Evolutionary conservation across 2,888 invertebrate genomes (phyloP).

Genomic region (Drosophila nigricruria): DNA sequence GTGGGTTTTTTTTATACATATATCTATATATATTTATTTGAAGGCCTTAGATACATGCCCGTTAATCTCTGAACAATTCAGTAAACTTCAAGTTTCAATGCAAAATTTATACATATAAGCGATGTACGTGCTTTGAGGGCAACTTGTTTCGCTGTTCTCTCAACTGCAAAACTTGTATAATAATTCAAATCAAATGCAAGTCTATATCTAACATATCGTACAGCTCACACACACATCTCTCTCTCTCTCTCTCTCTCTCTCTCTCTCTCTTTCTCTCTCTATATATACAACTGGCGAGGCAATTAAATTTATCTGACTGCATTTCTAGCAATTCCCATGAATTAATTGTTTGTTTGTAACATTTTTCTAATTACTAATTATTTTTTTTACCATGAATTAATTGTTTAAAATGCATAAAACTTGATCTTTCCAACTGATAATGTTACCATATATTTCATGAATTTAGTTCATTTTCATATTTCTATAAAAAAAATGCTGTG

Average conservation of each 20-base stretch:
- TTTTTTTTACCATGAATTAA: conserved; percentile 3
- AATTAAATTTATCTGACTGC: conserved; percentile 30
- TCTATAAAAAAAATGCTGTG: neutral
- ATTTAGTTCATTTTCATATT: neutral
- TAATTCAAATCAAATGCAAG: conserved; percentile 26
- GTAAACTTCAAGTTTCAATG: conserved; percentile 65
- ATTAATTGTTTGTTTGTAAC: conserved; percentile 3
- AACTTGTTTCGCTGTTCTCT: conserved; percentile 37
- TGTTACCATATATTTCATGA: neutral
- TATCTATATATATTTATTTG: neutral
- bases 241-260: too few species aligned
- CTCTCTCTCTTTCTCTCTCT: too few species aligned
- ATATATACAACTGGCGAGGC: conserved; percentile 1
- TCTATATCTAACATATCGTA: conserved; percentile 10
- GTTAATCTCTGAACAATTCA: conserved; percentile 30
- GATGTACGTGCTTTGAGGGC: conserved; percentile 55
- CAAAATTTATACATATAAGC: conserved; percentile 31
- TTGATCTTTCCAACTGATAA: neutral
- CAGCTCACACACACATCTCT: neutral
- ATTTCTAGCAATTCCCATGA: conserved; percentile 9
- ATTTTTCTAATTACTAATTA: neutral
- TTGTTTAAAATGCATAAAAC: conserved; percentile 3
- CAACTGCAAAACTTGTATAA: conserved; percentile 38
- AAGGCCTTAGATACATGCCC: conserved; percentile 11
- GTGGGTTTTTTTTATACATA: neutral